Percentiles rank a stretch among this genome's conserved stretches.
phyloP scores from a whole-genome alignment of 2,888 invertebrate species.

The Parnassius smintheus region DNA sequence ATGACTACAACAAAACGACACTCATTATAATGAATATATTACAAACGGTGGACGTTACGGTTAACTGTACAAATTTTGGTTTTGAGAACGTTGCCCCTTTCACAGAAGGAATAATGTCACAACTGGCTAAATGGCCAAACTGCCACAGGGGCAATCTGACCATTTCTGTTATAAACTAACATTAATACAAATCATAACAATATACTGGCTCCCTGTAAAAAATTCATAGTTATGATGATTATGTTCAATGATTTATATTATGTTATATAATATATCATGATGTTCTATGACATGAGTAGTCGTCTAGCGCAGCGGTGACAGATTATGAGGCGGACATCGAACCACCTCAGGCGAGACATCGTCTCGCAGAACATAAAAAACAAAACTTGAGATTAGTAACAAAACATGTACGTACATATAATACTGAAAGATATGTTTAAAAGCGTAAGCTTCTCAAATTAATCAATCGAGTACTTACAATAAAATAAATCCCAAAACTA shows the following conservation, averaged over 20 bases:
- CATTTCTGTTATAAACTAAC: conserved; percentile 68
- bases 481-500: conserved; percentile 78
- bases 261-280: conserved; percentile 32
- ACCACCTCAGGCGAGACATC: conserved; percentile 51
- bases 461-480: conserved; percentile 71
- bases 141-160: conserved; percentile 69
- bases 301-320: conserved; percentile 58
- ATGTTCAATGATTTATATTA: conserved; percentile 39
- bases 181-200: conserved; percentile 60
- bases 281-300: conserved; percentile 70
- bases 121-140: conserved; percentile 83
- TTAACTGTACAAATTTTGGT: conserved; percentile 75
- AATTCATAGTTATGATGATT: conserved; percentile 76
- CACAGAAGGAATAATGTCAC: conserved; percentile 93
- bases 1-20: conserved; percentile 85
- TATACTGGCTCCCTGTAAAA: conserved; percentile 79
- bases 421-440: conserved; percentile 75
- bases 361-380: conserved; percentile 51
- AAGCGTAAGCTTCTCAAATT: conserved; percentile 81
- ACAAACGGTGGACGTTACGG: conserved; percentile 81
- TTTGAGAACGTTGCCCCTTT: conserved; percentile 91
- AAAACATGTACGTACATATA: conserved; percentile 81
- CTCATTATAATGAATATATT: conserved; percentile 83
- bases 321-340: conserved; percentile 53
- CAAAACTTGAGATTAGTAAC: conserved; percentile 77